Conservation (phyloP, 2,113 vertebrate species). For the Hypomesus transpacificus region DNA sequence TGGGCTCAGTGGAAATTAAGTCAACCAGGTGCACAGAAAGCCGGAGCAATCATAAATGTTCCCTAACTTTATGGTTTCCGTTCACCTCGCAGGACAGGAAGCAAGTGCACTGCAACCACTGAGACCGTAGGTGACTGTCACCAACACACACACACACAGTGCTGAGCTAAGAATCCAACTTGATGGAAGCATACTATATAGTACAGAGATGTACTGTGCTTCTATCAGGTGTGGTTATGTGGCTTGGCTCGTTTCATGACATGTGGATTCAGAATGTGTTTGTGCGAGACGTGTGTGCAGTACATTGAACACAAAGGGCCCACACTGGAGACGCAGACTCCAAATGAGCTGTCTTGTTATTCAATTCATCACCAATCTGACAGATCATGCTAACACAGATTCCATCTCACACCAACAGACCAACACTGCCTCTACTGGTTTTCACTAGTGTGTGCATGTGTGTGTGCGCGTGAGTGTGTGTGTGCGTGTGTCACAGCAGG, state of each 20-base stretch:
- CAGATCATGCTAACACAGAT: slow-evolving; percentile 22
- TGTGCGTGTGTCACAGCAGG: slow-evolving; percentile 45
- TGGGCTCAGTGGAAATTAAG: slow-evolving; percentile 72
- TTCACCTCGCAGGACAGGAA: slow-evolving; percentile 74
- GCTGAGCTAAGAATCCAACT: not conserved
- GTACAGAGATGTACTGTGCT: not conserved
- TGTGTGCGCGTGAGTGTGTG: slow-evolving; percentile 19
- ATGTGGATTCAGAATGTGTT: no score
- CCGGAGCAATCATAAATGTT: slow-evolving; percentile 81
- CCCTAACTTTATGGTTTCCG: slow-evolving; percentile 88
- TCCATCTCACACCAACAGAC: slow-evolving; percentile 16
- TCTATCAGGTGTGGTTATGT: not conserved
- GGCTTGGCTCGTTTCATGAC: not conserved
- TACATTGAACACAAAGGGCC: slow-evolving; percentile 6
- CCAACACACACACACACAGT: slow-evolving; percentile 1
- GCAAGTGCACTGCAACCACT: slow-evolving; percentile 37
- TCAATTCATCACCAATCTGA: slow-evolving; percentile 44
- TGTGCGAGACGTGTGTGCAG: not conserved
- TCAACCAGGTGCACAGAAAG: slow-evolving; percentile 78
- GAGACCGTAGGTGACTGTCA: slow-evolving; percentile 10
- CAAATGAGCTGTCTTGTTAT: slow-evolving; percentile 51
- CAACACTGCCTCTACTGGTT: slow-evolving; percentile 59
- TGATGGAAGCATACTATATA: slow-evolving; percentile 3
- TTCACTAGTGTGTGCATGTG: slow-evolving; percentile 12
- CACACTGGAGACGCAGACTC: slow-evolving; percentile 31